A percentile compares a stretch with the other conserved stretches of the same genome.
These are phyloP conservation scores for Prinia subflava DNA, from an alignment of 2,113 vertebrate genomes.

Conservation along the genomic window DNA sequence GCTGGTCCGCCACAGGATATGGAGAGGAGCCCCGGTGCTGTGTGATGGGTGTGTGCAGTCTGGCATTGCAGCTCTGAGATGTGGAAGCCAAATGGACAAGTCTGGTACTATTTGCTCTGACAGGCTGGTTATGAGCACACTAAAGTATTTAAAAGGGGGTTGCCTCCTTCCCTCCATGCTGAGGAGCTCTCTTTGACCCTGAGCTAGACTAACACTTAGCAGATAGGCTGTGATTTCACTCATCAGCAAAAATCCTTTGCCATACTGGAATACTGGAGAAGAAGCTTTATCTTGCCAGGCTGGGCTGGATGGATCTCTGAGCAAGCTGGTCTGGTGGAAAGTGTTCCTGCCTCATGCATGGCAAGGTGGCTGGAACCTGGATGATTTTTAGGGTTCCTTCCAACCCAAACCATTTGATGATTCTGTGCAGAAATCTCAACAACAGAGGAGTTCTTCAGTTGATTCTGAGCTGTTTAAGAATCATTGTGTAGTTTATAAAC, in stretches of 20 bases:
- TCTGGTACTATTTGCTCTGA: background rate
- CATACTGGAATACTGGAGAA: background rate
- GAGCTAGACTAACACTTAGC: background rate
- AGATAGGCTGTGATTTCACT: background rate
- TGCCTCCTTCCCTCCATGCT: background rate
- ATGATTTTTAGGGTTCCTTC: background rate
- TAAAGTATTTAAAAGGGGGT: accelerated
- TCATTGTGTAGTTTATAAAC: background rate
- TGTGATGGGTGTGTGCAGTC: accelerated
- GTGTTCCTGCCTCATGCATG: background rate
- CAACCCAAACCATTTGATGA: background rate
- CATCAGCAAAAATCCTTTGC: background rate
- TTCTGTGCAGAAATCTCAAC: background rate
- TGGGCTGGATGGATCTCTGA: background rate
- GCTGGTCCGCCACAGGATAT: accelerated
- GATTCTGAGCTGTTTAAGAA: background rate
- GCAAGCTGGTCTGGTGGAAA: background rate
- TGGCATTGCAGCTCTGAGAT: background rate
- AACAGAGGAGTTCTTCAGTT: background rate
- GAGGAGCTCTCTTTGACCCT: background rate
- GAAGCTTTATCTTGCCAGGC: background rate
- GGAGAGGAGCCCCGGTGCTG: background rate
- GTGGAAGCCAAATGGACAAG: accelerated
- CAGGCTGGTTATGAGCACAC: background rate
- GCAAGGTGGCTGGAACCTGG: background rate